Conservation (phyloP, 2,888 invertebrate genomes). For the Sphecodes monilicornis region DNA sequence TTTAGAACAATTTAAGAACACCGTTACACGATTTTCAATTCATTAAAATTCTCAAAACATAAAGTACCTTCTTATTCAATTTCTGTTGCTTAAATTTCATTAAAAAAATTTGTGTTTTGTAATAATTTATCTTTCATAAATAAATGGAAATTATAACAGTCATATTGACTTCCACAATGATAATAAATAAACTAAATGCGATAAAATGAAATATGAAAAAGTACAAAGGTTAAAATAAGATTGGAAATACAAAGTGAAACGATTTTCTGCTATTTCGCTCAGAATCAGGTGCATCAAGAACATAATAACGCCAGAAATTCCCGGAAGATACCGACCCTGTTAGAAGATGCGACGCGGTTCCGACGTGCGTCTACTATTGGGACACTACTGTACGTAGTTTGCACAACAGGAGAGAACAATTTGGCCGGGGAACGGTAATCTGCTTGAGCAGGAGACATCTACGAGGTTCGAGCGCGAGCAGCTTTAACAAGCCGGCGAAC, state of each 20-base stretch:
- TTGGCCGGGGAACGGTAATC: conserved; percentile 19
- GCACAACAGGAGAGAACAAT: neutral
- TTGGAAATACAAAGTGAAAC: neutral
- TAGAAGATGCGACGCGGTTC: neutral
- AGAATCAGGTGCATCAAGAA: neutral
- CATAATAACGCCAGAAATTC: neutral
- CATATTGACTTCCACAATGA: too few relatives aligned
- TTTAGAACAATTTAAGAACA: too few relatives aligned
- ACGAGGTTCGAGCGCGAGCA: conserved; percentile 14
- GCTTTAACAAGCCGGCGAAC: conserved; percentile 39
- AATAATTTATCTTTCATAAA: too few relatives aligned
- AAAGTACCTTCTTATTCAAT: too few relatives aligned
- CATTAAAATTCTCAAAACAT: too few relatives aligned
- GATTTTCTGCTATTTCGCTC: neutral
- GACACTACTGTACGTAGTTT: neutral
- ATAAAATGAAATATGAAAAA: neutral
- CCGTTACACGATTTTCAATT: too few relatives aligned
- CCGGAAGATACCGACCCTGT: neutral
- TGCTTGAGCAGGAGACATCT: neutral
- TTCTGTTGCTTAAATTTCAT: too few relatives aligned
- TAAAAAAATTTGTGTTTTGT: too few relatives aligned
- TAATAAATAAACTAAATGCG: too few relatives aligned
- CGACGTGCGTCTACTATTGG: neutral
- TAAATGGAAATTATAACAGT: too few relatives aligned
- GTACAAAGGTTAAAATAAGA: neutral